Conservation (phyloP, 2,888 invertebrate genomes). For the Hirtodrosophila histrioides region DNA sequence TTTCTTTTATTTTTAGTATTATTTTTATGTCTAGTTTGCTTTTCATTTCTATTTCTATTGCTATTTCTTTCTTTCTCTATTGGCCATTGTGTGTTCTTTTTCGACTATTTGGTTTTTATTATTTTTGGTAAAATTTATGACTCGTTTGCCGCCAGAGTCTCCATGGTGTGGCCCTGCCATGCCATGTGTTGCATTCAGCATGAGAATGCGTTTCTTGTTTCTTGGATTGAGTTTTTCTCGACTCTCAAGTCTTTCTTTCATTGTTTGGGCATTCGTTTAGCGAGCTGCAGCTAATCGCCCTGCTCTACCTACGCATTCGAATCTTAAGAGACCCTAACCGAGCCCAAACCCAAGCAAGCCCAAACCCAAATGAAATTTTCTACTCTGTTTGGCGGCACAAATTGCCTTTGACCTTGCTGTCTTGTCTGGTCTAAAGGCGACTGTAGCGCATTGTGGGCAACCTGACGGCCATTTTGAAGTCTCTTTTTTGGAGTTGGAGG, state of each 20-base stretch:
- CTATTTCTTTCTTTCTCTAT: constrained; percentile 14
- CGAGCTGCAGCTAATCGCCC: constrained; percentile 59
- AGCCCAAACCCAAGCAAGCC: constrained; percentile 13
- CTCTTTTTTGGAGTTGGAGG: constrained; percentile 8
- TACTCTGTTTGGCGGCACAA: constrained; percentile 72
- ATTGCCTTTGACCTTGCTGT: constrained; percentile 75
- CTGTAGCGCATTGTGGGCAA: constrained; percentile 14
- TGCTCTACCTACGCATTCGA: constrained; percentile 51
- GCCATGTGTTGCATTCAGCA: constrained; percentile 64
- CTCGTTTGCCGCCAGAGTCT: constrained; percentile 52
- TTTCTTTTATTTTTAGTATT: constrained; percentile 37
- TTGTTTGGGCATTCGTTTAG: constrained; percentile 70
- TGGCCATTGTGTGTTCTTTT: constrained; percentile 47
- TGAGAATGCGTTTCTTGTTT: constrained; percentile 71
- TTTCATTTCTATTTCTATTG: constrained; percentile 8
- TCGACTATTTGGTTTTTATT: constrained; percentile 77
- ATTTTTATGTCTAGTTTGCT: constrained; percentile 32
- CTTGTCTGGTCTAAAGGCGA: constrained; percentile 3
- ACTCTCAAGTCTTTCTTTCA: constrained; percentile 14
- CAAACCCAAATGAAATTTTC: constrained; percentile 17
- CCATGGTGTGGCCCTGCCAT: constrained; percentile 63
- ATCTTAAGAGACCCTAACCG: constrained; percentile 25
- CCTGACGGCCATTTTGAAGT: constrained; percentile 46
- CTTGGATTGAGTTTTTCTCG: constrained; percentile 2
- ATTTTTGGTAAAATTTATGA: constrained; percentile 72